phyloP scores from a whole-genome alignment of 1,140 invertebrate genomes.

The Cotesia typhae region DNA sequence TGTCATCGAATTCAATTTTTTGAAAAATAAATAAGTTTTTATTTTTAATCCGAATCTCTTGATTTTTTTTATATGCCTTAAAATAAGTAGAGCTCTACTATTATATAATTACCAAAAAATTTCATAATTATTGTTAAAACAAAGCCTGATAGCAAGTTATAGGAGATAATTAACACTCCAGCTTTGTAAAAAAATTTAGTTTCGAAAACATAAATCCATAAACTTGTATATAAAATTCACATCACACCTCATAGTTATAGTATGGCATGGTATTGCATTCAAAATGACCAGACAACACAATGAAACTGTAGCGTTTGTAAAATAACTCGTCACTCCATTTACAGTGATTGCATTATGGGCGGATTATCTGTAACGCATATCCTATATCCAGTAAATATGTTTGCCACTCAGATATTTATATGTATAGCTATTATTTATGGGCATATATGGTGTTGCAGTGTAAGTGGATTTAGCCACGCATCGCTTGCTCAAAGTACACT shows the following conservation, averaged over 20 bases:
- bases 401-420: neutral
- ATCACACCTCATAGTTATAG: neutral
- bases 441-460: slow-evolving; percentile 18
- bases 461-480: slow-evolving; percentile 35
- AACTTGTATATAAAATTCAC: neutral
- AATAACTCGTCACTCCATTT: slow-evolving; percentile 36
- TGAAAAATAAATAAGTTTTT: no score
- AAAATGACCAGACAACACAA: slow-evolving; percentile 28
- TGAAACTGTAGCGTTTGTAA: slow-evolving; percentile 30
- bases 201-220: no score
- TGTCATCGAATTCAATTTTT: no score
- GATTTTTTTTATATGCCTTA: no score
- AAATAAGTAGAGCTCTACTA: no score
- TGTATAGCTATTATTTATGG: neutral
- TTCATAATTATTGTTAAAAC: no score
- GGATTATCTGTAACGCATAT: slow-evolving; percentile 35
- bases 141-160: no score
- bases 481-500: slow-evolving; percentile 34
- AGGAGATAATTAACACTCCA: no score
- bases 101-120: no score
- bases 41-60: no score
- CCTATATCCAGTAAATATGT: neutral
- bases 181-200: no score
- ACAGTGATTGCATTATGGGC: slow-evolving; percentile 34
- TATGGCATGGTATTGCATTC: neutral